Evolutionary conservation across 2,888 invertebrate species (phyloP).

Genomic region (Cephus sareptanus): DNA sequence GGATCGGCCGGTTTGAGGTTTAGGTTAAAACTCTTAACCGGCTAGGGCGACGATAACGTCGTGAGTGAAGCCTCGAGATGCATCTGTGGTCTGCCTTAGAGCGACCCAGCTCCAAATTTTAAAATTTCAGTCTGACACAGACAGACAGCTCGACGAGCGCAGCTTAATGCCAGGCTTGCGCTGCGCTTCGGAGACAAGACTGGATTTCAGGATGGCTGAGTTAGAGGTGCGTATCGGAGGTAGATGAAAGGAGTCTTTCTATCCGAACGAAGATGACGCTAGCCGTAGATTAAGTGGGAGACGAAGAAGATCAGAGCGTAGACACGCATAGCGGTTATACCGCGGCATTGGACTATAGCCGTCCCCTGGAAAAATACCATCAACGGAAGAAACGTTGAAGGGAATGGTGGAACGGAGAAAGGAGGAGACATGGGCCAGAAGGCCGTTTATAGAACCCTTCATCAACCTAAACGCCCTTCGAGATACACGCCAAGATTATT

Average conservation of each 20-base stretch:
- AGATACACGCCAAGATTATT: conserved; percentile 54
- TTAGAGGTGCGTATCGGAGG: conserved; percentile 8
- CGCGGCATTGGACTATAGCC: background rate
- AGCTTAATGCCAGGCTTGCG: conserved; percentile 42
- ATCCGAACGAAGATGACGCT: conserved; percentile 3
- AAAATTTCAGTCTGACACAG: conserved; percentile 49
- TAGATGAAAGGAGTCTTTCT: conserved; percentile 11
- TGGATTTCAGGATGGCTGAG: background rate
- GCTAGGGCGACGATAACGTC: conserved; percentile 41
- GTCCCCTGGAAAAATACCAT: background rate
- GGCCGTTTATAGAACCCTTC: conserved; percentile 63
- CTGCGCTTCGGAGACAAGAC: conserved; percentile 25
- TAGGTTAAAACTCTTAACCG: conserved; percentile 28
- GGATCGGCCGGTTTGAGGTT: background rate
- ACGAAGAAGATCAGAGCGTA: background rate
- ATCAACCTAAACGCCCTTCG: conserved; percentile 60
- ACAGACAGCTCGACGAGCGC: conserved; percentile 45
- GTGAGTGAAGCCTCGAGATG: background rate
- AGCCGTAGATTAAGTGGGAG: background rate
- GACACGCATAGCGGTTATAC: background rate
- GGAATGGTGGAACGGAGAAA: conserved; percentile 3
- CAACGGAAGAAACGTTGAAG: background rate
- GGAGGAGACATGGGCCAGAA: conserved; percentile 14
- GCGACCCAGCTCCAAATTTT: conserved; percentile 41
- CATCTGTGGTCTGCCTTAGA: background rate